Evolutionary conservation across 2,797 vertebrate species (phyloP).

Genomic region (Sebastes miniatus): DNA sequence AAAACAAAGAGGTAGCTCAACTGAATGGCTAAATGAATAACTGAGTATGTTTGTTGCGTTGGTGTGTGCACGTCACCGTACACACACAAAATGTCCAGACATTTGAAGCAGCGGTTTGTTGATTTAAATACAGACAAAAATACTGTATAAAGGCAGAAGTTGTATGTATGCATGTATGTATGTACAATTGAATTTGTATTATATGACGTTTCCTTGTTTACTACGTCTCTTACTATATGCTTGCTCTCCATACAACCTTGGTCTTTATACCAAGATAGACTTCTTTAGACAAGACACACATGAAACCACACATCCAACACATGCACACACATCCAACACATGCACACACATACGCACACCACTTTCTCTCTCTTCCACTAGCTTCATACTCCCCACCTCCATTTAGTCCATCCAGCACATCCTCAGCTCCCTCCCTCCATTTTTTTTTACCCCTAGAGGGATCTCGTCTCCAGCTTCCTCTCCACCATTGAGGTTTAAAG

Average conservation of each 20-base stretch:
- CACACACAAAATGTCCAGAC: conserved; percentile 67
- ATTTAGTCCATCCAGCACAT: conserved; percentile 57
- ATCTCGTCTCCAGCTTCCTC: conserved; percentile 82
- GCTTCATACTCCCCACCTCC: conserved; percentile 39
- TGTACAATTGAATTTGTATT: conserved; percentile 63
- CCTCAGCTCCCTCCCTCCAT: conserved; percentile 44
- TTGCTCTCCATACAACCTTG: conserved; percentile 58
- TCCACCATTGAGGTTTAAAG: conserved; percentile 84
- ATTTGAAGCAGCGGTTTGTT: conserved; percentile 76
- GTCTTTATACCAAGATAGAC: conserved; percentile 45
- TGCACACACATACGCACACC: neutral
- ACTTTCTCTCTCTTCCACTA: conserved; percentile 26
- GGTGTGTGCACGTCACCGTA: conserved; percentile 28
- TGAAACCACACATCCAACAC: conserved; percentile 7
- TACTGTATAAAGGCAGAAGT: conserved; percentile 66
- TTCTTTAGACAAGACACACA: conserved; percentile 45
- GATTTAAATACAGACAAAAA: conserved; percentile 76
- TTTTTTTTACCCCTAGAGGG: conserved; percentile 62
- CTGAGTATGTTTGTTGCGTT: conserved; percentile 72
- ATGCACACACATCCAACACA: conserved; percentile 2
- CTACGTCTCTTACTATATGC: conserved; percentile 48
- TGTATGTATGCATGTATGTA: neutral
- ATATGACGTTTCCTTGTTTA: conserved; percentile 68
- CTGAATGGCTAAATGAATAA: conserved; percentile 78
- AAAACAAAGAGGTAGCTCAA: conserved; percentile 81